Conservation (phyloP, 2,888 invertebrate genomes). For the Phalangium opilio region DNA sequence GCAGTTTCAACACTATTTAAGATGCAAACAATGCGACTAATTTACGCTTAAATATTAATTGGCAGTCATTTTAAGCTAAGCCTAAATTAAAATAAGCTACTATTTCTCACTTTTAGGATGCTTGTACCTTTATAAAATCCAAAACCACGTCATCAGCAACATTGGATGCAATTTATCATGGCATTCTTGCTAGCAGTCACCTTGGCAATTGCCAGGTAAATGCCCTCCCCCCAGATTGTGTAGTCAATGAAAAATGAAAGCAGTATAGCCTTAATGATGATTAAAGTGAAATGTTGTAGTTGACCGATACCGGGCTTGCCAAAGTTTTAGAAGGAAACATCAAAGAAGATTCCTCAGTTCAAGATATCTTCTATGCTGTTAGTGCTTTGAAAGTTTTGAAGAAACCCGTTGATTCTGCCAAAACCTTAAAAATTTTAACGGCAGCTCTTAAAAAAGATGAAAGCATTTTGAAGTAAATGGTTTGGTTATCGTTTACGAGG, state of each 20-base stretch:
- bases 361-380: slow-evolving; percentile 58
- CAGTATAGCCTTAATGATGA: not conserved
- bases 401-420: slow-evolving; percentile 41
- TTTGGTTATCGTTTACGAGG: too few relatives aligned
- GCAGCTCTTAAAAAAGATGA: slow-evolving; percentile 71
- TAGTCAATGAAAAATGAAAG: too few relatives aligned
- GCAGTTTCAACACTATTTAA: too few relatives aligned
- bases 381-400: slow-evolving; percentile 47
- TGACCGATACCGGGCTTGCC: slow-evolving; percentile 26
- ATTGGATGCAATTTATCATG: slow-evolving; percentile 43
- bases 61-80: too few relatives aligned
- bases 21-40: too few relatives aligned
- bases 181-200: slow-evolving; percentile 45
- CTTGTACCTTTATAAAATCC: slow-evolving; percentile 36
- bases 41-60: too few relatives aligned
- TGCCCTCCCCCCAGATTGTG: not conserved
- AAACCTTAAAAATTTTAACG: slow-evolving; percentile 54
- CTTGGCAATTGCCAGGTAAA: slow-evolving; percentile 38
- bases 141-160: slow-evolving; percentile 28
- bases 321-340: slow-evolving; percentile 42
- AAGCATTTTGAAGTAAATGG: slow-evolving; percentile 47
- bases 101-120: slow-evolving; percentile 10
- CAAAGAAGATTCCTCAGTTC: slow-evolving; percentile 46
- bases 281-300: slow-evolving; percentile 36
- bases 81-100: not conserved